phyloP scores from a whole-genome alignment of 2,888 invertebrate species.

The Galerucella calmariensis region DNA sequence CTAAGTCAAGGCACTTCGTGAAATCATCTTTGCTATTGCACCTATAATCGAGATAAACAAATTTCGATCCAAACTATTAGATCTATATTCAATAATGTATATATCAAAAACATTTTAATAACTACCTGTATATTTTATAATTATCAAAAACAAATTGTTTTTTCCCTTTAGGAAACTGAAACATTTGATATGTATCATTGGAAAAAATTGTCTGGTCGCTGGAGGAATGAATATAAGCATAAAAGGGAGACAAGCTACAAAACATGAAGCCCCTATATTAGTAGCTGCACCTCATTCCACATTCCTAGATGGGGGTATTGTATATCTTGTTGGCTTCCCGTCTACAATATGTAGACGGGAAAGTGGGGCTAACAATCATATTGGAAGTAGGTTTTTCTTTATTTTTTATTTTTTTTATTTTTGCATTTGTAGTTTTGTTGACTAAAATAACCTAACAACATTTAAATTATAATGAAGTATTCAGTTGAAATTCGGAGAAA shows the following conservation, averaged over 20 bases:
- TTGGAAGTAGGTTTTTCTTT: slow-evolving; percentile 80
- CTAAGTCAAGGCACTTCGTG: no score
- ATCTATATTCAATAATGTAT: no score
- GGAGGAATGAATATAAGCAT: slow-evolving; percentile 83
- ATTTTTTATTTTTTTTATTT: slow-evolving; percentile 27
- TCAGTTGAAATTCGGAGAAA: background rate
- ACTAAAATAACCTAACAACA: background rate
- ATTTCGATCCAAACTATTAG: no score
- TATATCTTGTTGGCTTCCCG: slow-evolving; percentile 84
- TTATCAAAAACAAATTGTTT: background rate
- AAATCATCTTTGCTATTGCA: no score
- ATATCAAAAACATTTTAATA: no score
- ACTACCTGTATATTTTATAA: background rate
- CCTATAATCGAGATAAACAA: no score
- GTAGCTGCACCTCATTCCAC: slow-evolving; percentile 91
- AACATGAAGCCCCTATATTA: slow-evolving; percentile 85
- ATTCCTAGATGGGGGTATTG: slow-evolving; percentile 87
- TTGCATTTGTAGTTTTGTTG: background rate
- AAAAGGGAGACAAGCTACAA: slow-evolving; percentile 79
- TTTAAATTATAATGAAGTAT: background rate
- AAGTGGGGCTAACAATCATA: slow-evolving; percentile 81
- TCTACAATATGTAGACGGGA: slow-evolving; percentile 86
- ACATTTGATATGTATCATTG: slow-evolving; percentile 78
- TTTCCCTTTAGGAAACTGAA: slow-evolving; percentile 67
- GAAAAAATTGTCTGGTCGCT: slow-evolving; percentile 78